phyloP scores from a whole-genome alignment of 2,888 invertebrate genomes.

The Litoditis marina region DNA sequence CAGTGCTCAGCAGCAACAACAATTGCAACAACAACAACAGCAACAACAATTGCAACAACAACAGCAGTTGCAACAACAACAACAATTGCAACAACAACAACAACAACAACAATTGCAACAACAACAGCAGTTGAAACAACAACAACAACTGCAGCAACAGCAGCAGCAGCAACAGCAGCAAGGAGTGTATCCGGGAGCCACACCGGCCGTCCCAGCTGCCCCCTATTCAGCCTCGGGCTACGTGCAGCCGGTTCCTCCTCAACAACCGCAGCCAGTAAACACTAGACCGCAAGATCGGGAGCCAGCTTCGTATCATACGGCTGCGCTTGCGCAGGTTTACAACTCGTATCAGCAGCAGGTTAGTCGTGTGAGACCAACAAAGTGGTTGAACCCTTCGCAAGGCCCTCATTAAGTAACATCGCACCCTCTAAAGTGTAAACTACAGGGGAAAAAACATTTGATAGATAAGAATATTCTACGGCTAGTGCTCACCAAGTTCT shows the following conservation, averaged over 20 bases:
- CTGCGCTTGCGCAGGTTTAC: conserved; percentile 21
- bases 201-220: too few relatives aligned
- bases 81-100: background rate
- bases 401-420: too few relatives aligned
- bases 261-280: conserved; percentile 3
- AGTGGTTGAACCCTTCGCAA: too few relatives aligned
- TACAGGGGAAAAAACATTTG: too few relatives aligned
- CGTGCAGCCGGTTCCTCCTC: background rate
- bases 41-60: conserved; percentile 2
- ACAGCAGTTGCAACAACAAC: background rate
- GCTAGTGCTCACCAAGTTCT: too few relatives aligned
- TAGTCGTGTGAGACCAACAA: background rate
- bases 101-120: background rate
- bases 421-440: too few relatives aligned
- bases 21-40: conserved; percentile 2
- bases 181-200: too few relatives aligned
- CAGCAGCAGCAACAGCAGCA: too few relatives aligned
- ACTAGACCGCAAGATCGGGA: conserved; percentile 12
- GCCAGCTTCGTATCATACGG: conserved; percentile 29
- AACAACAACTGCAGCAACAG: too few relatives aligned
- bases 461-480: too few relatives aligned
- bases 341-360: background rate
- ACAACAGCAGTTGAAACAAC: conserved; percentile 10
- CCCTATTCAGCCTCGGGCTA: conserved; percentile 2
- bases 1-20: background rate